Base-by-base conservation (phyloP, 2,113 vertebrate species). In the Calypte anna region DNA sequence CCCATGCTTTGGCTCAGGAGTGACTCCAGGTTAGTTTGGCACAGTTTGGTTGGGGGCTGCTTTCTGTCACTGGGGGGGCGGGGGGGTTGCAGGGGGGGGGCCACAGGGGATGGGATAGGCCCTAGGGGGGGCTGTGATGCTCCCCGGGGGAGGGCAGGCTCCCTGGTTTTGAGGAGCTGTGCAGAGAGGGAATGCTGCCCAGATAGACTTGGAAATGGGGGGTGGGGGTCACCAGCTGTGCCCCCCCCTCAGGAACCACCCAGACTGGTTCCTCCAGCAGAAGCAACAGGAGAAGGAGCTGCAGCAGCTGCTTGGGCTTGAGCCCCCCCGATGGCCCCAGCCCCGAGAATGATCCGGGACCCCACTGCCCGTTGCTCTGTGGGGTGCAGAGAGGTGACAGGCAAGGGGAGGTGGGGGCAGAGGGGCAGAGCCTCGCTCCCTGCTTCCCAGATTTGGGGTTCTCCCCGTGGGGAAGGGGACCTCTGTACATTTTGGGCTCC, bases 1-100 rank as follows among this genome's bases (percentile, higher is more conserved):
- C 91, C 93, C 95, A 72, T 86, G 93, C 93, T 96, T 96, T 81
- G 95, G 91, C 95, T 94, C 93, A 82, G 93, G 93, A 94, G 93
- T 89, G 95, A 94, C 95, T 58, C 59, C 95, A 96, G 93, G 95
- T 94, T 80, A 94, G 95, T 94, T 75, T 48, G 88, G 84, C 84
- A 76, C 87, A 83, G 61, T 22, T 67, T 74, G 90, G 61, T 67
- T 38, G 87, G 87, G 94, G 90, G 84, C 79, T 70, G 75, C 83
- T 61, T 59, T 82, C 64, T 84, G 82, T 58, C 78, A 58, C 83
- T 43, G 31, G 76, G 79, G 17, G 30, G 82, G 57, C 57, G 1
- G 30, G 77, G 0, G 69, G 62, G 58, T 1, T 44, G 40, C 1
- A 11, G 14, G 28, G 44, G 22, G 51, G 22, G 51, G 33, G 16